These are phyloP conservation scores for Rousettus madagascariensis DNA, from an alignment of 2,797 vertebrate species.

Conservation along the genomic window DNA sequence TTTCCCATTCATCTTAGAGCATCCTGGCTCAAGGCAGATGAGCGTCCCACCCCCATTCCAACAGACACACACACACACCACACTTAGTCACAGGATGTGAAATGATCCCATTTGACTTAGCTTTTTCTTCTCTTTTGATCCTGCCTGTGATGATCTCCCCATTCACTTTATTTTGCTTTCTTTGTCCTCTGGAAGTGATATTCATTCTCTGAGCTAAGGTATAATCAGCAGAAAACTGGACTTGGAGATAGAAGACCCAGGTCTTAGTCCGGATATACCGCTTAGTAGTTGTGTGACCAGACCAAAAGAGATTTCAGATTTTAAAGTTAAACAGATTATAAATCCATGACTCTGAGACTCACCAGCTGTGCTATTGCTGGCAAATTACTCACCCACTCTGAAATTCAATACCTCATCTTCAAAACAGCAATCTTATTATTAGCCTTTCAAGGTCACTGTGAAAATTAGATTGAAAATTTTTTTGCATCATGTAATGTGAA, in stretches of 20 bases:
- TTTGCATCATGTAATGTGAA: neutral
- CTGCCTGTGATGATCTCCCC: neutral
- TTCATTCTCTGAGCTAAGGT: neutral
- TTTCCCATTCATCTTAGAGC: slow-evolving; percentile 56
- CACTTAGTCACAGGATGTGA: neutral
- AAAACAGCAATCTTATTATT: neutral
- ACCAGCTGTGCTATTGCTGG: neutral
- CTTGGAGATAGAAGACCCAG: neutral
- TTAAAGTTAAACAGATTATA: neutral
- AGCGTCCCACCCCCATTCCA: neutral
- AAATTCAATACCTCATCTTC: neutral
- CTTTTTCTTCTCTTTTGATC: neutral
- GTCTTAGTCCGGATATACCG: neutral
- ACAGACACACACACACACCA: neutral
- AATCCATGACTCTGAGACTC: neutral
- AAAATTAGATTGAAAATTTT: neutral
- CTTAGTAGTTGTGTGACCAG: neutral
- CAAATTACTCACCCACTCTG: neutral
- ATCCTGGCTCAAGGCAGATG: slow-evolving; percentile 29
- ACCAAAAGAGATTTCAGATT: neutral
- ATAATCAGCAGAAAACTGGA: neutral
- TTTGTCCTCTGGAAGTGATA: neutral
- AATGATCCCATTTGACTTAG: neutral
- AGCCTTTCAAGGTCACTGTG: neutral
- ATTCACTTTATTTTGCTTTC: neutral